Percentiles rank a stretch among this genome's conserved stretches.
phyloP scores from a whole-genome alignment of 2,113 vertebrate genomes.

The Scortum barcoo region DNA sequence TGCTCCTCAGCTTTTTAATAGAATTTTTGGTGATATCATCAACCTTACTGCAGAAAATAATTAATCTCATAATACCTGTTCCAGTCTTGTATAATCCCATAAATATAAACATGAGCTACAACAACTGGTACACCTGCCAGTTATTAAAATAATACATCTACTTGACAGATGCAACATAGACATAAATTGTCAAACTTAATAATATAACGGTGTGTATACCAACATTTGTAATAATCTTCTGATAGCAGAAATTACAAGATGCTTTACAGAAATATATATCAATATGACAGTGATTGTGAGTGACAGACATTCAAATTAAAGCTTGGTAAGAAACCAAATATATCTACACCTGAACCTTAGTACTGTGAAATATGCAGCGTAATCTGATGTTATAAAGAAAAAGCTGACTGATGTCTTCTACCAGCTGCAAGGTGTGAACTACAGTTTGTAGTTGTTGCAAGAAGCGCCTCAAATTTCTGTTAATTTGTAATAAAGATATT shows the following conservation, averaged over 20 bases:
- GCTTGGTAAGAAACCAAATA: not conserved
- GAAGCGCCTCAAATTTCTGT: not conserved
- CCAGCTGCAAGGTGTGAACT: not conserved
- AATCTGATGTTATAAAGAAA: not conserved
- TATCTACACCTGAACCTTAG: not conserved
- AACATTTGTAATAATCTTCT: not conserved
- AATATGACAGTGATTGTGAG: too few relatives aligned
- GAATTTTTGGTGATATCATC: constrained; percentile 12
- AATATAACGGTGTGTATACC: too few relatives aligned
- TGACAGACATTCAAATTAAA: not conserved
- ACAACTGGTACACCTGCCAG: not conserved
- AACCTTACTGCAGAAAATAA: not conserved
- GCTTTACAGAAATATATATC: not conserved
- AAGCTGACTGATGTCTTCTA: not conserved
- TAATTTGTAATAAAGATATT: not conserved
- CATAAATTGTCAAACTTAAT: not conserved
- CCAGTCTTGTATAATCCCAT: not conserved
- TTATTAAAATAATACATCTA: not conserved
- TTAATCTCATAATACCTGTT: not conserved
- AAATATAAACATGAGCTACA: not conserved
- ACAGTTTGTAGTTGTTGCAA: not conserved
- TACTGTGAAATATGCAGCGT: not conserved
- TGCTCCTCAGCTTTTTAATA: constrained; percentile 4
- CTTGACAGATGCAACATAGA: not conserved
- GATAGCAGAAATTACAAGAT: not conserved